Evolutionary conservation across 2,113 vertebrate species (phyloP).

Genomic region (Colistium nudipinnis): DNA sequence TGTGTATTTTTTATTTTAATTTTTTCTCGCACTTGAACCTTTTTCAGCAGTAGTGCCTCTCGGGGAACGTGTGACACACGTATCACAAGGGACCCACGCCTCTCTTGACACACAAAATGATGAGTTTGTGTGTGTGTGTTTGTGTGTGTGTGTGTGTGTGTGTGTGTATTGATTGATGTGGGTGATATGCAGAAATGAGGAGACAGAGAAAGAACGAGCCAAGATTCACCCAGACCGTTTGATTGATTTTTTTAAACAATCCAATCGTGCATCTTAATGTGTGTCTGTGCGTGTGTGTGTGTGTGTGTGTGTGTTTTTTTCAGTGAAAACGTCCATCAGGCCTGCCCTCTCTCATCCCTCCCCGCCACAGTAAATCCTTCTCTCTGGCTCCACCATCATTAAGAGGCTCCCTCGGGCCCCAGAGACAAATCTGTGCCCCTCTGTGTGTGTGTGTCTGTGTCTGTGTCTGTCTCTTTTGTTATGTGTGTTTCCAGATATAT

Average conservation of each 20-base stretch:
- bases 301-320: background rate
- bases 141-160: background rate
- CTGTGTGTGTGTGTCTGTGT: background rate
- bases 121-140: background rate
- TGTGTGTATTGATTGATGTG: conserved; percentile 7
- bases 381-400: conserved; percentile 36
- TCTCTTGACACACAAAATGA: background rate
- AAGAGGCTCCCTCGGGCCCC: conserved; percentile 35
- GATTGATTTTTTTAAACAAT: conserved; percentile 30
- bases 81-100: background rate
- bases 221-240: background rate
- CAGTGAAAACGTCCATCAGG: conserved; percentile 15
- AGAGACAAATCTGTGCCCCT: conserved; percentile 26
- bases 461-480: background rate
- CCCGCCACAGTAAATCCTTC: conserved; percentile 41
- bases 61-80: background rate
- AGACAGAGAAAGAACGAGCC: background rate
- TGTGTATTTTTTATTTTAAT: background rate
- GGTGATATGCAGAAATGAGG: background rate
- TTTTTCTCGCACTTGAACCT: background rate
- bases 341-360: conserved; percentile 8
- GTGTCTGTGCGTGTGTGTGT: background rate
- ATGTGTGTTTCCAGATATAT: background rate
- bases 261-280: background rate
- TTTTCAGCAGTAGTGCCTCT: background rate